phyloP scores from a whole-genome alignment of 2,888 invertebrate genomes.

The Nymphalis urticae region DNA sequence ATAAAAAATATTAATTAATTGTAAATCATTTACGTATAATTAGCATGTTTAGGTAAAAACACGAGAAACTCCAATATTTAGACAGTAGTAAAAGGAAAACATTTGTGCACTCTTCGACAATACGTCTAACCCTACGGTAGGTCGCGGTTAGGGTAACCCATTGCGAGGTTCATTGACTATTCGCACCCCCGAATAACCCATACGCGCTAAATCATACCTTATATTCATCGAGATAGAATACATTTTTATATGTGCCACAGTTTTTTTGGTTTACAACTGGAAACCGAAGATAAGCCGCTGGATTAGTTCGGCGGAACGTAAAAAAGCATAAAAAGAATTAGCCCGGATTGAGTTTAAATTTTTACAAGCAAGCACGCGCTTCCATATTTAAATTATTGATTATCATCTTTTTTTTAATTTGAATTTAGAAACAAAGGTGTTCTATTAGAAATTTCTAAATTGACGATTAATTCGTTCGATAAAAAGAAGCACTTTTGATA shows the following conservation, averaged over 20 bases:
- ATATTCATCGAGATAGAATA: background rate
- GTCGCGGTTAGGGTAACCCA: constrained; percentile 66
- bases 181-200: constrained; percentile 49
- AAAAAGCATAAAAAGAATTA: constrained; percentile 64
- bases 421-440: background rate
- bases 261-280: constrained; percentile 56
- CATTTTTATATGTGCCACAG: constrained; percentile 6
- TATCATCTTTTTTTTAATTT: constrained; percentile 1
- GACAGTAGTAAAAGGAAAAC: constrained; percentile 20
- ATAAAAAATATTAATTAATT: too few species aligned
- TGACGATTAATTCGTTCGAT: background rate
- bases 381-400: constrained; percentile 15
- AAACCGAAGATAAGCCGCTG: constrained; percentile 70
- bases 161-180: constrained; percentile 68
- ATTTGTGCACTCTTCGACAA: constrained; percentile 50
- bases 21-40: too few species aligned
- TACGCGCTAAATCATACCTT: constrained; percentile 47
- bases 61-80: background rate
- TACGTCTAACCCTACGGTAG: constrained; percentile 66
- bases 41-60: too few species aligned
- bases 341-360: constrained; percentile 56
- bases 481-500: background rate
- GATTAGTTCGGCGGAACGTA: constrained; percentile 70
- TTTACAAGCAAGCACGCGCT: constrained; percentile 29
- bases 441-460: background rate